A percentile compares a stretch with the other conserved stretches of the same genome.
Conservation (phyloP, 1,140 invertebrate species). For the Calephelis virginiensis region DNA sequence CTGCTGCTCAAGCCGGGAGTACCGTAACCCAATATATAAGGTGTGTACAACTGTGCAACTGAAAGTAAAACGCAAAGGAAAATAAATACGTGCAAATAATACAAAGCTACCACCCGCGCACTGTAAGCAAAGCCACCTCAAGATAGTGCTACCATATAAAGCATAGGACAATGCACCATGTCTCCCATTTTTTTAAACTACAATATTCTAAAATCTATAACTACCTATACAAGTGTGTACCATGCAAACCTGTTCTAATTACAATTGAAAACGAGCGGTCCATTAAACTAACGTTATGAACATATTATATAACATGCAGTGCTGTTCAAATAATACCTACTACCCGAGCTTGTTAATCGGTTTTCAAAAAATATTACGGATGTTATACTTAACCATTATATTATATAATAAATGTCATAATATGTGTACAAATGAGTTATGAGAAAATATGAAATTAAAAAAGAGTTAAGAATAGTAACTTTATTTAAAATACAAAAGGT, state of each 20-base stretch:
- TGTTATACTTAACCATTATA: slow-evolving; percentile 18
- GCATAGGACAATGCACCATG: slow-evolving; percentile 74
- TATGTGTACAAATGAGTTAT: too few relatives aligned
- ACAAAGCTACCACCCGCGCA: slow-evolving; percentile 54
- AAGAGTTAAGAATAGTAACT: slow-evolving; percentile 72
- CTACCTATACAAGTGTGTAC: slow-evolving; percentile 25
- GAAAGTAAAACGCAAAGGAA: slow-evolving; percentile 75
- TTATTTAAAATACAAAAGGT: slow-evolving; percentile 77
- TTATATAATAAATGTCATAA: slow-evolving; percentile 1
- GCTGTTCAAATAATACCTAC: slow-evolving; percentile 10
- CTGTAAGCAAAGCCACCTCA: slow-evolving; percentile 65
- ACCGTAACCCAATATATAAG: slow-evolving; percentile 76
- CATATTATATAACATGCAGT: slow-evolving; percentile 8
- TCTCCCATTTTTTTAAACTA: slow-evolving; percentile 61
- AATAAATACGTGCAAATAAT: slow-evolving; percentile 70
- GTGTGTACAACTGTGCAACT: slow-evolving; percentile 76
- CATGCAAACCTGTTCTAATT: slow-evolving; percentile 30
- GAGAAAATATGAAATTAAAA: slow-evolving; percentile 45
- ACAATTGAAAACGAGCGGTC: not conserved
- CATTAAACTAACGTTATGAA: slow-evolving; percentile 7
- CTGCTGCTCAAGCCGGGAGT: slow-evolving; percentile 60
- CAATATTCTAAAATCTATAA: slow-evolving; percentile 25
- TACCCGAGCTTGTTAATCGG: slow-evolving; percentile 6
- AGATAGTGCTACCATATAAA: slow-evolving; percentile 56
- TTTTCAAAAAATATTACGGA: not conserved